phyloP scores from a whole-genome alignment of 1,140 invertebrate species.

The Venustaconcha ellipsiformis region DNA sequence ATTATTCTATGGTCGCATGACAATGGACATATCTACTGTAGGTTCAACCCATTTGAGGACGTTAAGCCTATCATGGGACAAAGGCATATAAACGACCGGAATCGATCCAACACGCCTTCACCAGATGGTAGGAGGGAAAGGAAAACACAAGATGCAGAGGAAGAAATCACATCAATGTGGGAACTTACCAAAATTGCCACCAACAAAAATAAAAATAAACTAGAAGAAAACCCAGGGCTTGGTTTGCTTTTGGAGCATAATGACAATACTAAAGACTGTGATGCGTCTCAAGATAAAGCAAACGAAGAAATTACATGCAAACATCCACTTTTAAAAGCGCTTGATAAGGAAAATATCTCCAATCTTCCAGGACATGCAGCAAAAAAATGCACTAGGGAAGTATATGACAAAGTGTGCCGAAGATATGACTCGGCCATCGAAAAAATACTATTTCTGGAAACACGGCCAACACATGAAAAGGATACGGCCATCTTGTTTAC shows the following conservation, averaged over 20 bases:
- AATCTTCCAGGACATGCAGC: not conserved
- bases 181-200: not conserved
- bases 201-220: slow-evolving; percentile 18
- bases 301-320: slow-evolving; percentile 18
- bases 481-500: slow-evolving; percentile 58
- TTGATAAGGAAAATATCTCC: slow-evolving; percentile 14
- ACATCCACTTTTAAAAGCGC: slow-evolving; percentile 30
- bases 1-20: slow-evolving; percentile 82
- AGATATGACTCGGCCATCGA: slow-evolving; percentile 63
- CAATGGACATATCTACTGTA: slow-evolving; percentile 77
- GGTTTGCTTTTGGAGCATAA: slow-evolving; percentile 1
- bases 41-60: slow-evolving; percentile 47
- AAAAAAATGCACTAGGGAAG: slow-evolving; percentile 27
- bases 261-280: not conserved
- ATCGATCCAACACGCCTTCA: not conserved
- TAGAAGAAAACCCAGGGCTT: slow-evolving; percentile 10
- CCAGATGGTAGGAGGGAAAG: not conserved
- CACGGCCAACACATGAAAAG: slow-evolving; percentile 45
- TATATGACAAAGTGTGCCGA: slow-evolving; percentile 65
- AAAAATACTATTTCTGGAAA: slow-evolving; percentile 59
- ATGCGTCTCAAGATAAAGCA: not conserved
- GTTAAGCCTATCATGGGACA: slow-evolving; percentile 33
- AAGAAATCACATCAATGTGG: not conserved
- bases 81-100: slow-evolving; percentile 3
- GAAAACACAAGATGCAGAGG: not conserved